phyloP scores from a whole-genome alignment of 2,888 invertebrate genomes.

The Tipula unca region DNA sequence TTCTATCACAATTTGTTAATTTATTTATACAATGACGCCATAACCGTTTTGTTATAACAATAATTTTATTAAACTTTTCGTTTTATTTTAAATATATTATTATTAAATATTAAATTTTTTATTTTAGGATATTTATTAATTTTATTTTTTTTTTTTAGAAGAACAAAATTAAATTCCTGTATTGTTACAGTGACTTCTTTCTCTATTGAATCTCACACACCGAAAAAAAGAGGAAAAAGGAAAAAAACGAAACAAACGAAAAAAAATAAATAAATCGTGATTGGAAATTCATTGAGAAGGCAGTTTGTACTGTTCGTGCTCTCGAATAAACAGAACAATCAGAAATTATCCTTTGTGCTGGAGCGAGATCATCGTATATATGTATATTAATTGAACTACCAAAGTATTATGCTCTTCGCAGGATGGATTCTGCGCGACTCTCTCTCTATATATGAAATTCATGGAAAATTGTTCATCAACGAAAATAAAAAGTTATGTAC shows the following conservation, averaged over 20 bases:
- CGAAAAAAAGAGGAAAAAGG: not conserved
- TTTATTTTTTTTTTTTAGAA: not conserved
- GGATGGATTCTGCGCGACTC: not conserved
- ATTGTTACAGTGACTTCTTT: not conserved
- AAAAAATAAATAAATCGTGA: not conserved
- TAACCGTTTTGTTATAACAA: not conserved
- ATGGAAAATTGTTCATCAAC: not conserved
- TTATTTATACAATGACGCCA: not conserved
- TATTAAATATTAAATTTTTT: not conserved
- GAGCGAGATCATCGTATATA: not conserved
- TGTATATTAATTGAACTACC: not conserved
- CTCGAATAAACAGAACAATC: not conserved
- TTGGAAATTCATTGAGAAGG: not conserved
- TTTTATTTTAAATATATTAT: not conserved
- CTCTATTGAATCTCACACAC: constrained; percentile 4
- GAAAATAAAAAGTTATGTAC: not conserved
- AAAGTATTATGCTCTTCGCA: not conserved
- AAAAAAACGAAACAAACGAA: not conserved
- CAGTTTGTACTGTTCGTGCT: not conserved
- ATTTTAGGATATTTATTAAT: not conserved
- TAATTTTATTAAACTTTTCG: not conserved
- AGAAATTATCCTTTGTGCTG: not conserved
- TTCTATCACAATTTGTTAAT: not conserved
- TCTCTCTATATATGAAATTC: not conserved
- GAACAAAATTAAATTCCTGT: not conserved